These are phyloP conservation scores for Cricetomys ansorgei DNA, from an alignment of 2,113 vertebrate species.

Conservation along the genomic window DNA sequence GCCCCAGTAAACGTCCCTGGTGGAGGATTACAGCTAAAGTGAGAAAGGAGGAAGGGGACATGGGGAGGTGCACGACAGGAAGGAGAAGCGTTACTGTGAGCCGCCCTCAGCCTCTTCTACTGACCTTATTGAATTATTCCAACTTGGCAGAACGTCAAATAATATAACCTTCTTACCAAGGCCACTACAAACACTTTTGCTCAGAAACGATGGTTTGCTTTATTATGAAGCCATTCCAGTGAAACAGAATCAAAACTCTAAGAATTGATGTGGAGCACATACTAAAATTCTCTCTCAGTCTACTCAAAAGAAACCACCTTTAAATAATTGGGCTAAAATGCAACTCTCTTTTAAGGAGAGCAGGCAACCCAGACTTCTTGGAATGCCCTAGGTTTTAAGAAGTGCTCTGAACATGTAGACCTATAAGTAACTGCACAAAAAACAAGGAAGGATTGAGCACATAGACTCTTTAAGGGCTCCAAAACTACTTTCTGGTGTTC, in stretches of 20 bases:
- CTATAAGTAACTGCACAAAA: conserved; percentile 25
- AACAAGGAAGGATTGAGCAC: conserved; percentile 19
- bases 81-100: conserved; percentile 87
- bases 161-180: conserved; percentile 42
- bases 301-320: conserved; percentile 52
- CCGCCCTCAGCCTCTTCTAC: conserved; percentile 77
- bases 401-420: not conserved
- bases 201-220: conserved; percentile 13
- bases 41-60: conserved; percentile 92
- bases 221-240: conserved; percentile 42
- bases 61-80: conserved; percentile 88
- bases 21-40: conserved; percentile 93
- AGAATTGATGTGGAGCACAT: conserved; percentile 10
- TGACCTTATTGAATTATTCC: conserved; percentile 64
- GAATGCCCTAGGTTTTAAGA: conserved; percentile 3
- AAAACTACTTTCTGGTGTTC: not conserved
- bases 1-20: conserved; percentile 94
- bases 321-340: conserved; percentile 19
- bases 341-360: conserved; percentile 6
- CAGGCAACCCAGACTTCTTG: not conserved
- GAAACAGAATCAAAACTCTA: not conserved
- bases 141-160: conserved; percentile 47
- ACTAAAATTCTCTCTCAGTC: conserved; percentile 70
- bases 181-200: not conserved
- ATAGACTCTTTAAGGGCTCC: conserved; percentile 9